Percentiles rank a stretch among this genome's conserved stretches.
Evolutionary conservation across 64 coral and sea anemone species (phyloP).

Genomic region (Hydrozoanthus tunicans): DNA sequence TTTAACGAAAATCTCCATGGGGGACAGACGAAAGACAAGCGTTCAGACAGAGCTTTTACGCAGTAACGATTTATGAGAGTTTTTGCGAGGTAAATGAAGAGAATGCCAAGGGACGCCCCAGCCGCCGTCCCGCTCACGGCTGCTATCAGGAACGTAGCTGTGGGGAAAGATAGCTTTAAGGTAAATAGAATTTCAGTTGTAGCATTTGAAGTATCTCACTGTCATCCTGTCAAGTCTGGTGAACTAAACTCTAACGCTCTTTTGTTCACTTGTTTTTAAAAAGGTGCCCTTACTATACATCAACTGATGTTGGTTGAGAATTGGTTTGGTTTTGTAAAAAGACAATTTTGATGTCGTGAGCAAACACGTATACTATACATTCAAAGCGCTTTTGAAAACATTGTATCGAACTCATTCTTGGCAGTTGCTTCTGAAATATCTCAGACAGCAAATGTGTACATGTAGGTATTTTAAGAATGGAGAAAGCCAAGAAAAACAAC

Average conservation of each 20-base stretch:
- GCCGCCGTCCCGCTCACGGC: constrained; percentile 36
- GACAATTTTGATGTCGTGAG: no score
- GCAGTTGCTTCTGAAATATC: neutral
- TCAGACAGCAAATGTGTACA: neutral
- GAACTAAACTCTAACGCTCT: neutral
- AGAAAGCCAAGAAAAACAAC: neutral
- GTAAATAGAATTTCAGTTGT: neutral
- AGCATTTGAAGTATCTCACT: neutral
- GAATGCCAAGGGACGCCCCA: constrained; percentile 7
- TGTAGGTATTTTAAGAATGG: neutral
- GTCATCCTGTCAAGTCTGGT: neutral
- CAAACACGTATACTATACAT: no score
- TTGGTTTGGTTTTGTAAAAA: no score
- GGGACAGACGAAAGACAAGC: neutral
- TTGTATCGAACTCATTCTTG: neutral
- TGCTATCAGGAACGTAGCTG: constrained; percentile 43
- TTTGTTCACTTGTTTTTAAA: no score
- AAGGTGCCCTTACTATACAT: no score
- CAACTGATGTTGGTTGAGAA: no score
- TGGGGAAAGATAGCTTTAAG: neutral
- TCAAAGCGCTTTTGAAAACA: neutral
- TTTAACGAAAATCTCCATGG: neutral
- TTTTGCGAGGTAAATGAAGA: constrained; percentile 24
- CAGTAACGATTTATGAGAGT: constrained; percentile 5
- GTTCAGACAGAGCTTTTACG: constrained; percentile 10